phyloP scores from a whole-genome alignment of 30 jellyfish, hydroid and myxozoan species.

The Chironex yamaguchii region DNA sequence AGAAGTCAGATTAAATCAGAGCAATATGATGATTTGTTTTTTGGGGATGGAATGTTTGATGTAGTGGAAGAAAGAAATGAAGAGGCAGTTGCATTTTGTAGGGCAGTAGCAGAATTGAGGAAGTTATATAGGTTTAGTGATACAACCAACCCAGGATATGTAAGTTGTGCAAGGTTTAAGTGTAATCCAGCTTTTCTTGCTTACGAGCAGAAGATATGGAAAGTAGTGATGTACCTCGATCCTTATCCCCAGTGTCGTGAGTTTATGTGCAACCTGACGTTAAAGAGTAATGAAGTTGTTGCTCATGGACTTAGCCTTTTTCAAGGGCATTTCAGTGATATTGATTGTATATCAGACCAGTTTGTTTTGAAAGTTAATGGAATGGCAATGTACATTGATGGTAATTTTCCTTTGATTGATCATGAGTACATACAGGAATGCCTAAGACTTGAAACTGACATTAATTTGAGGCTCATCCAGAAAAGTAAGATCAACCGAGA shows the following conservation, averaged over 20 bases:
- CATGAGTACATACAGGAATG: slow-evolving; percentile 80
- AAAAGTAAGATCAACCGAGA: slow-evolving; percentile 51
- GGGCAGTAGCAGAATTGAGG: slow-evolving; percentile 75
- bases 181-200: slow-evolving; percentile 16
- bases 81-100: slow-evolving; percentile 84
- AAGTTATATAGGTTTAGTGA: slow-evolving; percentile 20
- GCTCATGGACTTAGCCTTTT: slow-evolving; percentile 43
- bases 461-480: slow-evolving; percentile 54
- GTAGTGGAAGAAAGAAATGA: slow-evolving; percentile 91
- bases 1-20: slow-evolving; percentile 1
- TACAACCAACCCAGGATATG: slow-evolving; percentile 81
- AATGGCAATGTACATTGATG: slow-evolving; percentile 76
- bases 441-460: slow-evolving; percentile 52
- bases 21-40: slow-evolving; percentile 51
- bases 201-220: slow-evolving; percentile 11
- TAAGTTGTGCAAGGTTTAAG: slow-evolving; percentile 39
- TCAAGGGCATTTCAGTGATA: slow-evolving; percentile 45
- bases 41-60: slow-evolving; percentile 87
- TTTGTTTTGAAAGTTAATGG: slow-evolving; percentile 83
- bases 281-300: slow-evolving; percentile 69
- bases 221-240: slow-evolving; percentile 46
- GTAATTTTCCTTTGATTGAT: slow-evolving; percentile 72
- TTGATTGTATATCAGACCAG: slow-evolving; percentile 79
- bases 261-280: slow-evolving; percentile 46
- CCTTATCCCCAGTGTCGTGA: slow-evolving; percentile 9